Evolutionary conservation across 2,797 vertebrate species (phyloP), one percentile per base, ranked within the genome.

Genomic region (Danio albolineatus): DNA sequence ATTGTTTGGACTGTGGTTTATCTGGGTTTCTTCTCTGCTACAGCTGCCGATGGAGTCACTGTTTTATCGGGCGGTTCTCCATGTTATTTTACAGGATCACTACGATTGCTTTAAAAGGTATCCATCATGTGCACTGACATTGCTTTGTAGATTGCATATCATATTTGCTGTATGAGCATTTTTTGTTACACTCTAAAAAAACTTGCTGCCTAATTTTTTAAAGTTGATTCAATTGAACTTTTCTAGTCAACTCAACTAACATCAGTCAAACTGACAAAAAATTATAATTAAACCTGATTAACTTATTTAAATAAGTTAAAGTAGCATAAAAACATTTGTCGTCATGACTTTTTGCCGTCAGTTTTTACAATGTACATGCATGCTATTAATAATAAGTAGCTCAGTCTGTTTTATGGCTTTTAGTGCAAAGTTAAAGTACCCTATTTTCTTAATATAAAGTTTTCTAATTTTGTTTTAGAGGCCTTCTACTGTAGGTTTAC

Each of bases 51-150:
- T 94, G 85, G 96, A 98, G 88, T 98, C 98, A 43, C 90, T 99
- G 84, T 99, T 99, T 91, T 99, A 95, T 90, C 94, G 98, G 85
- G 98, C 97, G 0, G 95, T 99, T 57, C 95, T 99, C 69, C 98
- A 99, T 73, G 96, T 96, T 84, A 97, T 99, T 88, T 92, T 98
- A 85, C 93, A 94, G 91, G 96, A 99, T 88, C 95, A 92, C 64
- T 99, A 95, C 85, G 89, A 94, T 88, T 89, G 93, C 84, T 92
- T 91, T 84, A 97, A 94, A 93, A 98, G 97, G 98, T 98, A 95
- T 75, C 7, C 21, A 48, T 9, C 17, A 39, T 56, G 48, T n/a
- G n/a, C 39, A 53, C 6, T 10, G 28, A n/a, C 6, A 69, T 73
- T 46, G 2, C 51, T 12, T 21, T 53, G 4, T 9, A 48, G 7